phyloP scores from a whole-genome alignment of 2,888 invertebrate species.

The Drosophila testacea region DNA sequence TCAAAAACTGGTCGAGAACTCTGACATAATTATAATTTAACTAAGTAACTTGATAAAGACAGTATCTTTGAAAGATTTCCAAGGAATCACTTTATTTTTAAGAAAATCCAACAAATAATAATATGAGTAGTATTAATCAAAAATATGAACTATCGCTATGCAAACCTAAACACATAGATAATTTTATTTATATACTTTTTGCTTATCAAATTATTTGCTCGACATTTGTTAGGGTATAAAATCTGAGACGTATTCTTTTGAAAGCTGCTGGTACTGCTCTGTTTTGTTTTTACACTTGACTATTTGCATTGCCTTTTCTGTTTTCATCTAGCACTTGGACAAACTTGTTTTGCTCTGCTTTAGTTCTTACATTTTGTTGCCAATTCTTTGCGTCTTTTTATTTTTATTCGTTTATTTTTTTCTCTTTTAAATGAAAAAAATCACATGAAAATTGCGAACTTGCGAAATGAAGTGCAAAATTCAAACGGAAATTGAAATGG shows the following conservation, averaged over 20 bases:
- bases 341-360: constrained; percentile 51
- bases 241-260: too few species aligned
- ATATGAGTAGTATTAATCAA: too few species aligned
- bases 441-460: constrained; percentile 78
- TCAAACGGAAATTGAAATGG: constrained; percentile 83
- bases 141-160: too few species aligned
- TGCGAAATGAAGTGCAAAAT: constrained; percentile 83
- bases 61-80: too few species aligned
- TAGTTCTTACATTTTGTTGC: constrained; percentile 25
- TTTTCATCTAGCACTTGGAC: constrained; percentile 49
- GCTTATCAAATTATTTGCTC: neutral
- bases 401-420: constrained; percentile 2
- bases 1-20: too few species aligned
- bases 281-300: constrained; percentile 56
- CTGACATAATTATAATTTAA: too few species aligned
- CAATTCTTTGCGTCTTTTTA: neutral
- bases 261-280: constrained; percentile 10
- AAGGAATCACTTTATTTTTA: too few species aligned
- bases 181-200: neutral
- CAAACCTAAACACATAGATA: neutral
- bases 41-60: too few species aligned
- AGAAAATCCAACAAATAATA: too few species aligned
- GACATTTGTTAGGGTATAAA: constrained; percentile 4
- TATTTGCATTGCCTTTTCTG: constrained; percentile 71
- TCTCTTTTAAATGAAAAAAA: constrained; percentile 32